Percentiles rank a stretch among this genome's conserved stretches.
Conservation (phyloP, 2,797 vertebrate species). For the Xyrichtys novacula region DNA sequence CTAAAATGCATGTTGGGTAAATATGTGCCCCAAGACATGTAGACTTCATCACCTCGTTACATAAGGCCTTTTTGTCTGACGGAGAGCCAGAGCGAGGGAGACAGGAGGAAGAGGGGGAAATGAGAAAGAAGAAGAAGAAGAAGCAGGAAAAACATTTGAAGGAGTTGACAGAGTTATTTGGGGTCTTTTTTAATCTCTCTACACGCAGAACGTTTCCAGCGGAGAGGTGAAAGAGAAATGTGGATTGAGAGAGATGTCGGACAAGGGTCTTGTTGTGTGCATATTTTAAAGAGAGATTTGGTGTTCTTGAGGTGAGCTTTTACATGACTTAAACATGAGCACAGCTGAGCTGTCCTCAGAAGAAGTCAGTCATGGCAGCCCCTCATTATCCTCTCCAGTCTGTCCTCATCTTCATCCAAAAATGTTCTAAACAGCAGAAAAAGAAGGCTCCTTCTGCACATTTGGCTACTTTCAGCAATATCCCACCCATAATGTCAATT, state of each 20-base stretch:
- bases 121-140: background rate
- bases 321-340: constrained; percentile 63
- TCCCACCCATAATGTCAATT: background rate
- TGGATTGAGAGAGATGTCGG: constrained; percentile 48
- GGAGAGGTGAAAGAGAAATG: constrained; percentile 10
- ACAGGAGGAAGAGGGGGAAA: constrained; percentile 1
- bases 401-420: constrained; percentile 15
- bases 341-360: background rate
- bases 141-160: background rate
- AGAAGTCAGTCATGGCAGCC: constrained; percentile 37
- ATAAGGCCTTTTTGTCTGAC: constrained; percentile 58
- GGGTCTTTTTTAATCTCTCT: background rate
- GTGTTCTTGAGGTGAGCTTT: constrained; percentile 51
- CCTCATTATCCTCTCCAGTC: constrained; percentile 24
- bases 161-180: constrained; percentile 23
- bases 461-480: background rate
- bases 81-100: constrained; percentile 29
- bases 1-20: constrained; percentile 53
- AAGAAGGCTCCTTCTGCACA: constrained; percentile 1
- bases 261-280: constrained; percentile 46
- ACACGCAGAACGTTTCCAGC: background rate
- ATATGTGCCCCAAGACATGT: constrained; percentile 51
- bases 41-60: constrained; percentile 52
- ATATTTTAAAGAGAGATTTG: constrained; percentile 48
- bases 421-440: constrained; percentile 15